phyloP scores from a whole-genome alignment of 2,113 vertebrate genomes.

The Nesospiza acunhae region DNA sequence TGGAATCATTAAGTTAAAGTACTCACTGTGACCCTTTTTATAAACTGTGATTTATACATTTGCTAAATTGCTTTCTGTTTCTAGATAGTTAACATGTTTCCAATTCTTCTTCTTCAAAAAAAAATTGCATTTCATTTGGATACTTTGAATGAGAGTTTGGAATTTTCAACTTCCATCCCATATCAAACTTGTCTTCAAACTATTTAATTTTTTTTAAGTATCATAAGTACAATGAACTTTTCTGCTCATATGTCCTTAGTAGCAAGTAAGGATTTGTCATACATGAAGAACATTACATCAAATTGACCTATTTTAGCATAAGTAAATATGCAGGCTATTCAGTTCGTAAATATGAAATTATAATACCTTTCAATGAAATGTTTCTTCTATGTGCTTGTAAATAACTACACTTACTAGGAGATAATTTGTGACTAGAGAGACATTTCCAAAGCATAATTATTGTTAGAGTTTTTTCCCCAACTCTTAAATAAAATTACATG shows the following conservation, averaged over 20 bases:
- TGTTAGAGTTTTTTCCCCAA: background rate
- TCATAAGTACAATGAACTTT: background rate
- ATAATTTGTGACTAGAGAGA: background rate
- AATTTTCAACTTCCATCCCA: background rate
- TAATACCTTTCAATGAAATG: background rate
- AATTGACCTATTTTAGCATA: background rate
- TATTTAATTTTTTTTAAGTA: background rate
- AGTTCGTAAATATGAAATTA: background rate
- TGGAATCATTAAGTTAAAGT: background rate
- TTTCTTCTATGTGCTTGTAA: background rate
- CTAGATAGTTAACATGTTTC: background rate
- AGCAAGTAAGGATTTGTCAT: background rate
- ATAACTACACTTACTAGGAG: background rate
- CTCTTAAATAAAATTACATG: background rate
- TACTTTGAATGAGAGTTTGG: background rate
- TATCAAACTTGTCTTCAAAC: background rate
- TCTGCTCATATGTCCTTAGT: background rate
- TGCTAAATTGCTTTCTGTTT: background rate
- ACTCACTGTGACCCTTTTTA: background rate
- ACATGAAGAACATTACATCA: background rate
- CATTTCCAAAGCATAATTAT: background rate
- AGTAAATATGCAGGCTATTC: background rate
- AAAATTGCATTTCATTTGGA: background rate
- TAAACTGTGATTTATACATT: background rate
- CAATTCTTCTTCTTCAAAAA: background rate